phyloP scores from a whole-genome alignment of 2,888 invertebrate species.

The Drosophila peninsularis region DNA sequence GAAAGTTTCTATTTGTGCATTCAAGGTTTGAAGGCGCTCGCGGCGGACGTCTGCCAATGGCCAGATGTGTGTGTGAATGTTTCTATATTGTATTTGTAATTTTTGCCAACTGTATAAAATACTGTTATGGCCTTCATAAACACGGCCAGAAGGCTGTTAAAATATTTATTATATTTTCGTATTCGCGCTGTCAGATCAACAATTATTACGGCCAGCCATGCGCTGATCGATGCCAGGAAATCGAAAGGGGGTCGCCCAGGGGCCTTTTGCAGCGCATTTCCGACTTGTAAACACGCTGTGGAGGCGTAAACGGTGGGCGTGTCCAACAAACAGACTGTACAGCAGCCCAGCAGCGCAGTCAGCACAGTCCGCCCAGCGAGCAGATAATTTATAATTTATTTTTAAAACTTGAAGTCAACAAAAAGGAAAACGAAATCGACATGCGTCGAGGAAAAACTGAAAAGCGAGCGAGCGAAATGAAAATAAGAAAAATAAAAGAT shows the following conservation, averaged over 20 bases:
- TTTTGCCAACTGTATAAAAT: conserved; percentile 36
- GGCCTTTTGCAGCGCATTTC: conserved; percentile 40
- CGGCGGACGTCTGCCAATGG: conserved; percentile 2
- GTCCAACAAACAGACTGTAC: conserved; percentile 25
- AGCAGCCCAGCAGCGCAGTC: conserved; percentile 1
- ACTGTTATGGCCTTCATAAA: conserved; percentile 39
- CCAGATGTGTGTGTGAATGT: background rate
- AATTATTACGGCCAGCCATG: conserved; percentile 37
- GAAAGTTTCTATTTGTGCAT: background rate
- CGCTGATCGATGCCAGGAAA: conserved; percentile 47
- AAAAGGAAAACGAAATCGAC: conserved; percentile 27
- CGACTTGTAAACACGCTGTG: conserved; percentile 55
- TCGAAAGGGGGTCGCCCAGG: conserved; percentile 42
- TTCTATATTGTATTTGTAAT: conserved; percentile 9
- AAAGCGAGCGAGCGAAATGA: conserved; percentile 13
- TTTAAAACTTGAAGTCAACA: conserved; percentile 69
- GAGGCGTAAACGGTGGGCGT: conserved; percentile 36
- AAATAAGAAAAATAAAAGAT: conserved; percentile 1
- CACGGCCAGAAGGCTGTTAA: conserved; percentile 34
- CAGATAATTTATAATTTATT: conserved; percentile 80
- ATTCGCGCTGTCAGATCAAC: conserved; percentile 46
- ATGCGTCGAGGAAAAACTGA: conserved; percentile 32
- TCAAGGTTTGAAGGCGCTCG: conserved; percentile 14
- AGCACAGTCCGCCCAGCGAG: conserved; percentile 17
- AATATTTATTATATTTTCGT: conserved; percentile 52